Evolutionary conservation across 2,888 invertebrate genomes (phyloP).

Genomic region (Ichneumon xanthorius): DNA sequence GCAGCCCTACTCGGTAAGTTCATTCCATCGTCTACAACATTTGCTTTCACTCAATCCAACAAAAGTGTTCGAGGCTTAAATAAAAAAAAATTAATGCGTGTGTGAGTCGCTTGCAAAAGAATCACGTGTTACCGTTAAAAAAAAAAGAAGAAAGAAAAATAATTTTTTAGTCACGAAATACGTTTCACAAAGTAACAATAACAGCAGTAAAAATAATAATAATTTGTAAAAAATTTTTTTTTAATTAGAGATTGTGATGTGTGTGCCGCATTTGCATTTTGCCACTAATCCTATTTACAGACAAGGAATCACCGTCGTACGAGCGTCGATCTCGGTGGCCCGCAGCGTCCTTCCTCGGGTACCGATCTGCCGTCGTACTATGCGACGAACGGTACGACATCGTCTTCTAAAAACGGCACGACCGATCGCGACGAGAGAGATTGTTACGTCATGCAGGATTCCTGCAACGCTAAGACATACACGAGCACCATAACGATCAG

Average conservation of each 20-base stretch:
- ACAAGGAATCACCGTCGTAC: conserved; percentile 74
- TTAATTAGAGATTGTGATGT: conserved; percentile 71
- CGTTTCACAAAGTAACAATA: conserved; percentile 6
- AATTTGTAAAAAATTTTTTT: conserved; percentile 13
- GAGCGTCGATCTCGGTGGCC: conserved; percentile 74
- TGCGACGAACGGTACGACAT: conserved; percentile 58
- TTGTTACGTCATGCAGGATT: conserved; percentile 68
- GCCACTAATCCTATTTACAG: conserved; percentile 82
- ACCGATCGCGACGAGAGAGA: conserved; percentile 58
- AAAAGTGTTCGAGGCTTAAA: conserved; percentile 46
- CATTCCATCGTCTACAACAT: neutral
- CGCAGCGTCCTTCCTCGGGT: conserved; percentile 54
- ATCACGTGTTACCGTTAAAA: conserved; percentile 42
- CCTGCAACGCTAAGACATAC: conserved; percentile 80
- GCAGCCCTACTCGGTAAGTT: conserved; percentile 90
- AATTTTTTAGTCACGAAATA: neutral
- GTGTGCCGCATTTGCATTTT: conserved; percentile 58
- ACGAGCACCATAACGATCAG: conserved; percentile 83
- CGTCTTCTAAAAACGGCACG: conserved; percentile 36
- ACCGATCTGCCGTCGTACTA: conserved; percentile 59
- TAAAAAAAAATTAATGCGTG: conserved; percentile 62
- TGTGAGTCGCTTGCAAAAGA: conserved; percentile 64
- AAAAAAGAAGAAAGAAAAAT: conserved; percentile 23
- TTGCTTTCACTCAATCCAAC: too few species aligned
- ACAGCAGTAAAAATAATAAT: neutral